Evolutionary conservation across 1,140 invertebrate genomes (phyloP).

Genomic region (Onthophagus taurus): DNA sequence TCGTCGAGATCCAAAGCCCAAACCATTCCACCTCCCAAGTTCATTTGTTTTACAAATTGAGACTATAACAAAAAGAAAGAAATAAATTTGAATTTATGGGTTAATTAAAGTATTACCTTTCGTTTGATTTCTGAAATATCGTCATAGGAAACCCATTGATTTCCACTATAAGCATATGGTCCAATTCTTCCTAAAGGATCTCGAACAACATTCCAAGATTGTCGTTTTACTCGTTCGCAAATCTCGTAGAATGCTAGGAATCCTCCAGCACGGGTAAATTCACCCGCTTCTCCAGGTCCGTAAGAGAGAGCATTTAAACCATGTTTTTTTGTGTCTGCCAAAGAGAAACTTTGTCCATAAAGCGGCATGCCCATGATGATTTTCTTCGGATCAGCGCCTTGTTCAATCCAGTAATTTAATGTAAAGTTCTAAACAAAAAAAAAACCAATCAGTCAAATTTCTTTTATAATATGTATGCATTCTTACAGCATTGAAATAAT

Average conservation of each 20-base stretch:
- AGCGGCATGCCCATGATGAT: conserved; percentile 72
- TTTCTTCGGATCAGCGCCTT: conserved; percentile 62
- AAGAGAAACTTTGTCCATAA: conserved; percentile 73
- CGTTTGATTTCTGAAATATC: conserved; percentile 56
- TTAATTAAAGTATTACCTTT: conserved; percentile 29
- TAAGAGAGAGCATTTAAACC: conserved; percentile 57
- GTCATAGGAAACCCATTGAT: conserved; percentile 78
- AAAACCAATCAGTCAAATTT: background rate
- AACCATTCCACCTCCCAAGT: conserved; percentile 66
- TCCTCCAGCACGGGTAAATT: conserved; percentile 67
- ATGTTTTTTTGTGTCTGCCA: conserved; percentile 48
- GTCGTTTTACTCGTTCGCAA: conserved; percentile 49
- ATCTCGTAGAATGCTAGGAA: conserved; percentile 81
- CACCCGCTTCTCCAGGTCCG: conserved; percentile 67
- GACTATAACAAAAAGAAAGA: conserved; percentile 31
- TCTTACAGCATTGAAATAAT: conserved; percentile 65
- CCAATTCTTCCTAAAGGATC: conserved; percentile 56
- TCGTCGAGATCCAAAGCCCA: conserved; percentile 73
- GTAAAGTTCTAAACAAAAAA: conserved; percentile 59
- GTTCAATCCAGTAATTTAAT: conserved; percentile 67
- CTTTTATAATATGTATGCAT: background rate
- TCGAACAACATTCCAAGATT: conserved; percentile 55
- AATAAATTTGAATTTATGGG: conserved; percentile 2
- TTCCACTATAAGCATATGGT: conserved; percentile 59
- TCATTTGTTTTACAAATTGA: conserved; percentile 46